Evolutionary conservation across 2,797 vertebrate genomes (phyloP), one percentile per base, ranked within the genome.

Genomic region (Tarsius wallacei): DNA sequence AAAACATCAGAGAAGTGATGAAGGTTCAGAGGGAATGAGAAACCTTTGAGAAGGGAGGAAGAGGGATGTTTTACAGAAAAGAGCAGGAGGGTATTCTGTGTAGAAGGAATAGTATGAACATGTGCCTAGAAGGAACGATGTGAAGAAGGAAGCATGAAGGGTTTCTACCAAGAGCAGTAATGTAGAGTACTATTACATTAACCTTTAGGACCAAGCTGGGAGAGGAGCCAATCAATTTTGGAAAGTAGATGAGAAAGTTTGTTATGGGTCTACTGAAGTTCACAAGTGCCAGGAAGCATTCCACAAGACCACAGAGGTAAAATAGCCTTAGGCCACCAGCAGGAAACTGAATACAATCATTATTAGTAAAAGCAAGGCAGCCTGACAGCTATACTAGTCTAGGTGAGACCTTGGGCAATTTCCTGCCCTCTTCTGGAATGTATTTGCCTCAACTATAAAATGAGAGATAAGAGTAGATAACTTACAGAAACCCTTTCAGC

Each of bases 1-100:
- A 26, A 12, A 93, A 47, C 19, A 3, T 55, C 77, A 33, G 17
- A 78, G 77, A 81, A 76, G 16, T 14, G 57, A n/a, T 21, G 13
- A 77, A 87, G 26, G 49, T 70, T 96, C 82, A 83, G 49, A 66
- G 6, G 12, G 36, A 90, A 76, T 93, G 14, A 96, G 47, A 61
- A 74, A 17, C 15, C 68, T 91, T 82, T 47, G 19, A 59, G 19
- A 8, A 31, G 71, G 19, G n/a, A 78, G 9, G 47, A 47, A 28
- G n/a, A 59, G 2, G 24, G 24, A 55, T n/a, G 16, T 4, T 90
- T 53, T 94, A 33, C 33, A 89, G 22, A 71, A 57, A 36, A 21
- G 13, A 66, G 28, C 8, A 42, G 42, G 15, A 91, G 51, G 22
- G 42, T n/a, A 64, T 28, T 68, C 17, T 73, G 5, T 22, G 9